Base-by-base conservation (phyloP, 2,113 vertebrate species). In the Morone chrysops region DNA sequence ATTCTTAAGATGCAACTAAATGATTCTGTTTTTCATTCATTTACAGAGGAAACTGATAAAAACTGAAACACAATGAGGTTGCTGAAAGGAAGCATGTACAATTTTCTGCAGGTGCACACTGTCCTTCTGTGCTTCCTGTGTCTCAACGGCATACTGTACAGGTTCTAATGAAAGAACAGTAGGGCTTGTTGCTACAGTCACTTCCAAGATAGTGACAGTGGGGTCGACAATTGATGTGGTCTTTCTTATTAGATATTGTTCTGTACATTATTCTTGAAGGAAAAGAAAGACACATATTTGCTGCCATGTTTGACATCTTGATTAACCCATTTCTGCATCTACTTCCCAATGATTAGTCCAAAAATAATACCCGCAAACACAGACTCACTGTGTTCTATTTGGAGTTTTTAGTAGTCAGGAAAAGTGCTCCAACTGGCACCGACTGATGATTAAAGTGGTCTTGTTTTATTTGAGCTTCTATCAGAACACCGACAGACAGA, bases 1-100 rank as follows among this genome's bases (percentile, higher is more conserved):
- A 67, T 65, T 70, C 36, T 70, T 48, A 43, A 82, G 57, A 70
- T 66, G 40, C 51, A 78, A 74, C 59, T 8, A 31, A n/a, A 62
- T 31, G 2, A 66, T 54, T 75, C 4, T 2, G 20, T 60, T 48
- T 61, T 40, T 25, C 0, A 47, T 51, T 48, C 14, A 63, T 61
- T 56, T 47, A 50, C 51, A 41, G 20, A 57, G 41, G 41, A 16
- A 47, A 63, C 25, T 41, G 10, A 48, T 68, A 14, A 59, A 79
- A 16, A 12, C 0, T 4, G 4, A 69, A 50, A 22, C 14, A 50
- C 12, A 18, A 48, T 13, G 16, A 59, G 20, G 12, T 25, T 7
- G 6, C 68, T 83, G 51, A 16, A 38, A 38, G 25, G 36, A 57
- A 60, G 38, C 20, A 18, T 36, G 47, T 38, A 57, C 9, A 72